Conservation (phyloP, 2,113 vertebrate genomes). For the Colistium nudipinnis region DNA sequence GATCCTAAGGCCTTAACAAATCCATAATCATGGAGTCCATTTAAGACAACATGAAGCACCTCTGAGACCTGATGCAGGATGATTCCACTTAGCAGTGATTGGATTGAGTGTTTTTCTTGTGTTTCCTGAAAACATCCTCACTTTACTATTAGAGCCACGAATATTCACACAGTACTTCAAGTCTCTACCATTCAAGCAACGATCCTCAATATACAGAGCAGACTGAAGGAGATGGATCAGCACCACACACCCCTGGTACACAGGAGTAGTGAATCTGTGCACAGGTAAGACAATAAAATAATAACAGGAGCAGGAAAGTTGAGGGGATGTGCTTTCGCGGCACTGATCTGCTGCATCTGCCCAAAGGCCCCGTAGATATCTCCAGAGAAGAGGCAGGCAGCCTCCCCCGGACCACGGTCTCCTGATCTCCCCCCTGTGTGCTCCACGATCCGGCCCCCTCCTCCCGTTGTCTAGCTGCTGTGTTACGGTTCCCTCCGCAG, state of each 20-base stretch:
- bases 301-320: not conserved
- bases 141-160: not conserved
- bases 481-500: constrained; percentile 57
- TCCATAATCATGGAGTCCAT: not conserved
- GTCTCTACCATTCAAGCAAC: constrained; percentile 1
- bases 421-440: constrained; percentile 4
- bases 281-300: constrained; percentile 6
- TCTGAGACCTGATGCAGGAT: not conserved
- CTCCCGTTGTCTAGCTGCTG: constrained; percentile 28
- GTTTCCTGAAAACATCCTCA: not conserved
- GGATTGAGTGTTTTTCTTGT: not conserved
- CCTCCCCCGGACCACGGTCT: constrained; percentile 47
- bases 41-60: not conserved
- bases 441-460: constrained; percentile 10
- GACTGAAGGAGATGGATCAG: constrained; percentile 38
- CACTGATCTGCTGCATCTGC: constrained; percentile 34
- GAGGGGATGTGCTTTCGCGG: constrained; percentile 27
- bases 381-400: constrained; percentile 23
- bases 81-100: not conserved
- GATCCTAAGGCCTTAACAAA: not conserved
- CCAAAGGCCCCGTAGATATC: constrained; percentile 48
- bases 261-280: constrained; percentile 26
- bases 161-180: too few relatives aligned
- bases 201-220: not conserved
- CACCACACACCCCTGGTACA: not conserved